Evolutionary conservation across 2,888 invertebrate genomes (phyloP).

Genomic region (Rotaria macrura): DNA sequence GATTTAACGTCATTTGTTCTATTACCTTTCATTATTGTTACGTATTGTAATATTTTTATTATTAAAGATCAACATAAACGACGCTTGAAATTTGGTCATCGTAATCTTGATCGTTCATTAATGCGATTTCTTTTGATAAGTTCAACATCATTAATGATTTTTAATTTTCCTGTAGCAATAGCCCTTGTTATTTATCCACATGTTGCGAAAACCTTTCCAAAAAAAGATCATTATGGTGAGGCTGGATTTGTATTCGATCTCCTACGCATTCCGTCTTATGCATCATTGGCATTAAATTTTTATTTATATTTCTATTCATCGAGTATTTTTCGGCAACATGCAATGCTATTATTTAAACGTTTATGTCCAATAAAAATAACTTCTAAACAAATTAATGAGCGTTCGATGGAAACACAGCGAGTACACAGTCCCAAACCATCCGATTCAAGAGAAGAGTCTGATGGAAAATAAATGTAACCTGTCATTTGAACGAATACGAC

Average conservation of each 20-base stretch:
- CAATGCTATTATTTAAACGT: neutral
- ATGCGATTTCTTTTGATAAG: neutral
- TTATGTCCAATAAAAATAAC: neutral
- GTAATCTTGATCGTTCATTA: neutral
- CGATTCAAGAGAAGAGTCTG: neutral
- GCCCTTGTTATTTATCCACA: neutral
- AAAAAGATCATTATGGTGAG: neutral
- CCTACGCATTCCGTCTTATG: neutral
- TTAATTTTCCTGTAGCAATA: neutral
- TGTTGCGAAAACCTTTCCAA: neutral
- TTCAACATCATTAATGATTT: neutral
- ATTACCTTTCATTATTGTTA: constrained; percentile 3
- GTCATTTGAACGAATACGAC: neutral
- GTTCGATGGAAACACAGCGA: neutral
- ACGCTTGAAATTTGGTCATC: neutral
- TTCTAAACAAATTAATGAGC: neutral
- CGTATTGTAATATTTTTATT: neutral
- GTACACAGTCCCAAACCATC: neutral
- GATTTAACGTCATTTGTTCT: neutral
- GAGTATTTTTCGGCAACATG: neutral
- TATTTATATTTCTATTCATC: constrained; percentile 13
- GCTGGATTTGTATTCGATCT: neutral
- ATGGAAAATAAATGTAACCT: neutral
- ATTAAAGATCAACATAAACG: neutral
- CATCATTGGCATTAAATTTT: neutral